phyloP scores from a whole-genome alignment of 2,797 vertebrate genomes.

The Pantherophis vulpinus region DNA sequence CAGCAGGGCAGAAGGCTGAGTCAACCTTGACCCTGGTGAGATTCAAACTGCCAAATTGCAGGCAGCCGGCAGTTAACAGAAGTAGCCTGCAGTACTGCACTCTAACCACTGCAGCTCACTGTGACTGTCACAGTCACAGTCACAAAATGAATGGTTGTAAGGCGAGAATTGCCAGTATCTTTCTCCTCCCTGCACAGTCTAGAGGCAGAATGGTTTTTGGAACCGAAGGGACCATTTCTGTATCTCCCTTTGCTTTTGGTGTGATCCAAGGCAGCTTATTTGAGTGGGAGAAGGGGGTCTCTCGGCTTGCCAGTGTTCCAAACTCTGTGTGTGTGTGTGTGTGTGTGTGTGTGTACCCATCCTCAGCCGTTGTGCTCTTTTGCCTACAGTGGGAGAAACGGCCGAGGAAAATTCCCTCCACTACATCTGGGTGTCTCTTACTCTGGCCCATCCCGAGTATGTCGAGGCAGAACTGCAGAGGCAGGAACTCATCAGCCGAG shows the following conservation, averaged over 20 bases:
- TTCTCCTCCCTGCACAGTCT: background rate
- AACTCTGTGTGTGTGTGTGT: background rate
- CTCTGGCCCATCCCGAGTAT: constrained; percentile 29
- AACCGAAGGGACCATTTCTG: background rate
- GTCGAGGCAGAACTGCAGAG: background rate
- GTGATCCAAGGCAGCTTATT: background rate
- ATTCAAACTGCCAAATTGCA: too few species aligned
- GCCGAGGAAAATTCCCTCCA: background rate
- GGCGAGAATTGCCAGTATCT: background rate
- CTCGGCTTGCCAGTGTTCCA: too few species aligned
- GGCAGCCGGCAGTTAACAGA: too few species aligned
- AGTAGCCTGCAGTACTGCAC: too few species aligned
- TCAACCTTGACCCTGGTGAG: too few species aligned
- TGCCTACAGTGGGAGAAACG: background rate
- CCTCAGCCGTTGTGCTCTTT: background rate
- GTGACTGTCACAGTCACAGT: too few species aligned
- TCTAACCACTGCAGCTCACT: too few species aligned
- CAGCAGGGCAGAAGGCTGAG: too few species aligned
- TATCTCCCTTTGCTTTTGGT: background rate
- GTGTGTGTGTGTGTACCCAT: too few species aligned
- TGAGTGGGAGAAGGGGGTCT: background rate
- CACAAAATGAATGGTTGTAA: too few species aligned
- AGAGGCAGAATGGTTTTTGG: background rate
- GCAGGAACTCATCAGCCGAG: constrained; percentile 23
- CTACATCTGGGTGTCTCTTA: constrained; percentile 29